These are phyloP conservation scores for Atherix ibis DNA, from an alignment of 2,888 invertebrate genomes.

Conservation along the genomic window DNA sequence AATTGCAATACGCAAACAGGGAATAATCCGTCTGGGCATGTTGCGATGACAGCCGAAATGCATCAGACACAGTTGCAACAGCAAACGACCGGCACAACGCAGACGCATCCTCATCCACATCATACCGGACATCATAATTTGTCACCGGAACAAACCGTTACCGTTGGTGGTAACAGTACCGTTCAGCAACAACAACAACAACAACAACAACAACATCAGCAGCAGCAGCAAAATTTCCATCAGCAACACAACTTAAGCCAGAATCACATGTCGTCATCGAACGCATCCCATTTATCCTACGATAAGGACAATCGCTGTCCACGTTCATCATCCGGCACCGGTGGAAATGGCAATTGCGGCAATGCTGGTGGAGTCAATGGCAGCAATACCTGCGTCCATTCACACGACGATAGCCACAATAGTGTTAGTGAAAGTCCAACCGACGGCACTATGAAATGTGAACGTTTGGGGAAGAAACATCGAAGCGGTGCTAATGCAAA, in stretches of 20 bases:
- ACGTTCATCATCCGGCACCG: slow-evolving; percentile 21
- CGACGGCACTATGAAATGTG: slow-evolving; percentile 13
- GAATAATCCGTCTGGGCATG: slow-evolving; percentile 3
- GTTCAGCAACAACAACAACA: slow-evolving; percentile 5
- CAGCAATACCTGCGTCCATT: slow-evolving; percentile 17
- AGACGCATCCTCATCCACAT: background rate
- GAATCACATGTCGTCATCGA: slow-evolving; percentile 6
- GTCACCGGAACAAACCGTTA: slow-evolving; percentile 5
- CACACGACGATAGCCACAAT: slow-evolving; percentile 22
- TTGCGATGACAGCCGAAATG: background rate
- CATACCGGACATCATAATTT: slow-evolving; percentile 5
- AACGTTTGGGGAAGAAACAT: slow-evolving; percentile 26
- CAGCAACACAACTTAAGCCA: slow-evolving; percentile 12
- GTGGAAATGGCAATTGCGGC: slow-evolving; percentile 16
- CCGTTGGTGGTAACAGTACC: slow-evolving; percentile 2
- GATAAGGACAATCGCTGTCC: slow-evolving; percentile 23
- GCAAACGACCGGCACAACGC: too few species aligned
- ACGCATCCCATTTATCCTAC: slow-evolving; percentile 14
- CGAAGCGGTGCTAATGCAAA: slow-evolving; percentile 30
- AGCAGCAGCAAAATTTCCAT: slow-evolving; percentile 10
- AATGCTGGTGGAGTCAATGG: slow-evolving; percentile 17
- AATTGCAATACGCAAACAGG: slow-evolving; percentile 2
- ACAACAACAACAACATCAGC: slow-evolving; percentile 11
- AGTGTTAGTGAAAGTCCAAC: slow-evolving; percentile 18
- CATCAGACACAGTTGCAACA: slow-evolving; percentile 1